Conservation (phyloP, 2,888 invertebrate species). For the Drosophila macrospina region DNA sequence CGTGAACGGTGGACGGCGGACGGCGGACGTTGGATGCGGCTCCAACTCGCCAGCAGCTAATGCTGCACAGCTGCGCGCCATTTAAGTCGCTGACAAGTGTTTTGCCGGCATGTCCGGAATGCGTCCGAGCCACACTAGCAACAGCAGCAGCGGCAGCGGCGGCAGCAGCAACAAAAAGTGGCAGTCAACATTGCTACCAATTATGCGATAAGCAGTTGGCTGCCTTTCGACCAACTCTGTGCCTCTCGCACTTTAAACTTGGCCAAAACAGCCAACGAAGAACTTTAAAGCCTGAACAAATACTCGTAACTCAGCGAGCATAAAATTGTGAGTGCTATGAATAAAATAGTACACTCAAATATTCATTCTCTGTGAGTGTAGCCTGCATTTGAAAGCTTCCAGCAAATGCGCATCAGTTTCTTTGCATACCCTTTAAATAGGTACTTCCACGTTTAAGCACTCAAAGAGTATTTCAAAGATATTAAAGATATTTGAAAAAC, state of each 20-base stretch:
- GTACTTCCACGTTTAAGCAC: too few species aligned
- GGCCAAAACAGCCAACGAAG: conserved; percentile 26
- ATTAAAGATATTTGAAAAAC: too few species aligned
- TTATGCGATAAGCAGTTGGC: conserved; percentile 71
- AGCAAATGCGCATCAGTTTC: not conserved
- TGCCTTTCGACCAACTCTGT: conserved; percentile 46
- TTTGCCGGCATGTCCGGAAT: conserved; percentile 77
- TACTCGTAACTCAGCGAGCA: conserved; percentile 27
- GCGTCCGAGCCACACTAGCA: conserved; percentile 58
- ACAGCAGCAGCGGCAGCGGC: conserved; percentile 27
- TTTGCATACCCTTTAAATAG: conserved; percentile 11
- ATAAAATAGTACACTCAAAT: conserved; percentile 51
- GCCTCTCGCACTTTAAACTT: conserved; percentile 59
- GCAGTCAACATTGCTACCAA: conserved; percentile 78
- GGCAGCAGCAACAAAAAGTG: conserved; percentile 62
- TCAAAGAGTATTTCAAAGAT: too few species aligned
- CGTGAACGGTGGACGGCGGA: not conserved
- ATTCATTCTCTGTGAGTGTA: conserved; percentile 33
- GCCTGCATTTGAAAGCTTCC: not conserved
- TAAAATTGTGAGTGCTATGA: conserved; percentile 57
- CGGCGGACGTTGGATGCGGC: conserved; percentile 30
- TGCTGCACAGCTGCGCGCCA: conserved; percentile 78
- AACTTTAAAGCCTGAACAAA: conserved; percentile 37
- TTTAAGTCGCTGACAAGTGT: conserved; percentile 79
- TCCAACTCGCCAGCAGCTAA: conserved; percentile 53